phyloP scores from a whole-genome alignment of 2,888 invertebrate species.

The Agriopis aurantiaria region DNA sequence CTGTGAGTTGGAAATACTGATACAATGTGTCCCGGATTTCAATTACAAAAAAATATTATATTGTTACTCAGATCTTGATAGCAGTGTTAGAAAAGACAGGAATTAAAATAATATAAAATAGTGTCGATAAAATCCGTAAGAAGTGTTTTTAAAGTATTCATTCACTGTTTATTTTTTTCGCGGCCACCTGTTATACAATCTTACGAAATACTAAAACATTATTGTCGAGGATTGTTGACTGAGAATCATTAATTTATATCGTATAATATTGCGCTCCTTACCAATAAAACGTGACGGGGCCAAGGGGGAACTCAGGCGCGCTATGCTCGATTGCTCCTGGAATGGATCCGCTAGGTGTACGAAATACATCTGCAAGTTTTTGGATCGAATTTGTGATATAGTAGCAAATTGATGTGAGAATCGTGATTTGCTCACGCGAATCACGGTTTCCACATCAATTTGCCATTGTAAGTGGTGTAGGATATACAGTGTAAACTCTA shows the following conservation, averaged over 20 bases:
- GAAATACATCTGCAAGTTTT: constrained; percentile 7
- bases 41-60: too few relatives aligned
- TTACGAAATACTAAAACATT: constrained; percentile 19
- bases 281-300: constrained; percentile 16
- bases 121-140: too few relatives aligned
- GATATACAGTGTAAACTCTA: neutral
- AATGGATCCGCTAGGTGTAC: constrained; percentile 14
- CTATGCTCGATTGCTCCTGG: constrained; percentile 20
- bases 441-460: too few relatives aligned
- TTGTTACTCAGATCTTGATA: too few relatives aligned
- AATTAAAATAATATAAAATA: too few relatives aligned
- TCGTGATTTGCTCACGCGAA: neutral
- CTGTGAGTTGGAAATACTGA: too few relatives aligned
- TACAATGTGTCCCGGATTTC: too few relatives aligned
- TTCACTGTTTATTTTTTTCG: constrained; percentile 15
- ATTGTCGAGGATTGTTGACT: constrained; percentile 21
- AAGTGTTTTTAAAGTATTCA: constrained; percentile 7
- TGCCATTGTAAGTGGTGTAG: neutral
- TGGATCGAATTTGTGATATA: neutral
- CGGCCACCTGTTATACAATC: constrained; percentile 23
- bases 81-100: too few relatives aligned
- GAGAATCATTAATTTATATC: constrained; percentile 15
- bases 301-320: neutral
- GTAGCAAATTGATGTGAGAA: neutral
- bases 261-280: constrained; percentile 17